Conservation (phyloP, 92 coral and sea anemone species). For the Nematostella vectensis region DNA sequence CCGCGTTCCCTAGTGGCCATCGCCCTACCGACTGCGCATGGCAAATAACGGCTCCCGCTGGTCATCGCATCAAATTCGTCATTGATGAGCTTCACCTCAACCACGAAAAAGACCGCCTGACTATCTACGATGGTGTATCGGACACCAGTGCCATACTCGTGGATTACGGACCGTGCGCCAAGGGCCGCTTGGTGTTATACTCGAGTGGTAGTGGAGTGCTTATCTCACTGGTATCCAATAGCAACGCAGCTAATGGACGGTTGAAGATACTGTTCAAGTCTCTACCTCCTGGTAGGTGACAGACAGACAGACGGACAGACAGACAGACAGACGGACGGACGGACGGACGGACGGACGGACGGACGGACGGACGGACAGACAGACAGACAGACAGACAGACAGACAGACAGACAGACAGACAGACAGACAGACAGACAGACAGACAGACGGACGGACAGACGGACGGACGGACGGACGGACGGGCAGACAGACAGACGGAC, state of each 20-base stretch:
- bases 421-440: too few species aligned
- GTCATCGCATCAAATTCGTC: constrained; percentile 22
- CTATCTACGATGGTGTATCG: constrained; percentile 26
- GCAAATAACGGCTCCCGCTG: constrained; percentile 21
- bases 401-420: too few species aligned
- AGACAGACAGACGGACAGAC: too few species aligned
- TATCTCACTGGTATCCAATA: constrained; percentile 18
- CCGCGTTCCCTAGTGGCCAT: constrained; percentile 35
- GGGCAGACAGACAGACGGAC: too few species aligned
- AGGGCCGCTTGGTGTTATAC: constrained; percentile 24
- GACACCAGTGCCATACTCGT: constrained; percentile 23
- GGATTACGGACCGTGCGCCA: constrained; percentile 49
- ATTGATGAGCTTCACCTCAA: constrained; percentile 19
- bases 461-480: too few species aligned
- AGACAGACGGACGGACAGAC: too few species aligned
- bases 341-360: too few species aligned
- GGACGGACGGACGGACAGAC: too few species aligned
- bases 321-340: too few species aligned
- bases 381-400: too few species aligned
- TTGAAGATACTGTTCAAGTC: constrained; percentile 27
- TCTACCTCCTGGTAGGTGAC: constrained; percentile 31
- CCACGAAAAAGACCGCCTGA: constrained; percentile 17
- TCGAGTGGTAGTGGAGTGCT: constrained; percentile 23
- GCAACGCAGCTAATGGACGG: constrained; percentile 11
- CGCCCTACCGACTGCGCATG: constrained; percentile 20